Conservation (phyloP, 2,113 vertebrate species). For the Cathartes aura region DNA sequence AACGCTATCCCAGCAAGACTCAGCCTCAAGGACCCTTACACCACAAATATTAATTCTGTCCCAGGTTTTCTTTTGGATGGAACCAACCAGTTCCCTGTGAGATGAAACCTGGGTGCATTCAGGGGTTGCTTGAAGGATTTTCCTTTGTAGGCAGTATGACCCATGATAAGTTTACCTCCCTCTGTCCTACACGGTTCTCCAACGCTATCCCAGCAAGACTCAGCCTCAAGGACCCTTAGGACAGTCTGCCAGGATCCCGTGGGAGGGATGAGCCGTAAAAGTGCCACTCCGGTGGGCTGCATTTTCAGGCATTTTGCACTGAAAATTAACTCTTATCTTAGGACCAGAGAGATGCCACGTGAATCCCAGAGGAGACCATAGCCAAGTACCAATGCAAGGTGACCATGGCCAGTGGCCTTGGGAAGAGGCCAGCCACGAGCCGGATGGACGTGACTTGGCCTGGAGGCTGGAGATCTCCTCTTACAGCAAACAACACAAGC, state of each 20-base stretch:
- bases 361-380: not conserved
- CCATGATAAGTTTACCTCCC: not conserved
- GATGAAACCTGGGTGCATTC: not conserved
- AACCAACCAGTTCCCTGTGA: not conserved
- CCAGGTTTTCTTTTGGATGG: not conserved
- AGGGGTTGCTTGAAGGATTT: not conserved
- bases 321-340: not conserved
- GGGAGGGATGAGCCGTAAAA: not conserved
- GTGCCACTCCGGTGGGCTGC: rapidly evolving
- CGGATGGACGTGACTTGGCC: not conserved
- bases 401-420: not conserved
- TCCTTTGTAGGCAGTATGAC: not conserved
- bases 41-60: not conserved
- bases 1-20: not conserved
- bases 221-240: not conserved
- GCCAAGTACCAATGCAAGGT: not conserved
- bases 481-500: not conserved
- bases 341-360: not conserved
- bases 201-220: not conserved
- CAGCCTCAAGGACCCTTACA: not conserved
- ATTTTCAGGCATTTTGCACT: not conserved
- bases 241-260: not conserved
- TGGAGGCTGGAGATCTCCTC: not conserved
- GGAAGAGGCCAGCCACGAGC: not conserved
- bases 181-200: not conserved